Conservation (phyloP, 2,797 vertebrate genomes). For the Sebastiscus tertius region DNA sequence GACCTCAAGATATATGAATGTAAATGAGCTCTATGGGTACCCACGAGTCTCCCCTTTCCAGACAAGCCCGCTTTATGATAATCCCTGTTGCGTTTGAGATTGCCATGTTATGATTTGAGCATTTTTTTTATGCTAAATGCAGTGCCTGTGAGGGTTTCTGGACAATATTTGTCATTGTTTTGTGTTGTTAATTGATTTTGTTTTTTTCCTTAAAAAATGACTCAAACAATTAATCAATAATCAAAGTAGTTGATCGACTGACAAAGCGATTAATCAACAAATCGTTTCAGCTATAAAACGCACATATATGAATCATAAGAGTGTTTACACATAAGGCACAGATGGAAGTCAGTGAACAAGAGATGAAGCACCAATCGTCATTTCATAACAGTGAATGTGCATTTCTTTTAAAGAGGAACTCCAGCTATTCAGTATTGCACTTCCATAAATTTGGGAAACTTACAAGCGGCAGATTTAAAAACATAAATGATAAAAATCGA, state of each 20-base stretch:
- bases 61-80: too few relatives aligned
- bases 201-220: too few relatives aligned
- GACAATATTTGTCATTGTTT: too few relatives aligned
- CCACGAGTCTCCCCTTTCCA: rapidly evolving
- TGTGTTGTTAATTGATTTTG: too few relatives aligned
- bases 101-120: too few relatives aligned
- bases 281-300: background rate
- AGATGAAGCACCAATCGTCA: background rate
- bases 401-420: background rate
- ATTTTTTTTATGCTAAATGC: too few relatives aligned
- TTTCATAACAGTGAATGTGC: background rate
- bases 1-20: too few relatives aligned
- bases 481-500: background rate
- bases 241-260: background rate
- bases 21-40: too few relatives aligned
- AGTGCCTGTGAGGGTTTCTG: too few relatives aligned
- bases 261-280: background rate
- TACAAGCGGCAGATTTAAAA: background rate
- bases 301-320: background rate
- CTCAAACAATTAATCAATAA: too few relatives aligned
- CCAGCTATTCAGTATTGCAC: background rate
- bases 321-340: background rate
- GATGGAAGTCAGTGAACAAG: background rate
- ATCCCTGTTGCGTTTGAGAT: too few relatives aligned
- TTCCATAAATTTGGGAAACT: background rate